Evolutionary conservation across 1,140 invertebrate species (phyloP).

Genomic region (Bombus waltoni): DNA sequence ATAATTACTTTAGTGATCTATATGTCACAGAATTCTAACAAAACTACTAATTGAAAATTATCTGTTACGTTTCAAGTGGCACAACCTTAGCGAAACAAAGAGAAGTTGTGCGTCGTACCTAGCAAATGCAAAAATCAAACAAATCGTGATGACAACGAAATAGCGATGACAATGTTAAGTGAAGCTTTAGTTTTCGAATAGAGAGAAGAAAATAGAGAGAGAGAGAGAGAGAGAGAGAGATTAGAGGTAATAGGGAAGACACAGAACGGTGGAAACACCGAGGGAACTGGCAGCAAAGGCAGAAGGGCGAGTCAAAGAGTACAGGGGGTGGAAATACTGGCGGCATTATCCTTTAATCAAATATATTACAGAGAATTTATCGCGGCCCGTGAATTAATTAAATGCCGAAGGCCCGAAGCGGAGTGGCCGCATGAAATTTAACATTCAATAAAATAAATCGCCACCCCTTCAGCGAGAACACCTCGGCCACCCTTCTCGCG

Average conservation of each 20-base stretch:
- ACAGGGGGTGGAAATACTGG: constrained; percentile 66
- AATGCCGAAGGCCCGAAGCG: constrained; percentile 80
- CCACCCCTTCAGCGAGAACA: constrained; percentile 55
- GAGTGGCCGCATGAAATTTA: constrained; percentile 77
- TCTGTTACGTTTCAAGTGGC: too few species aligned
- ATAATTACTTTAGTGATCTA: too few species aligned
- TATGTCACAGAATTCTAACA: too few species aligned
- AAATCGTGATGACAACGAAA: constrained; percentile 76
- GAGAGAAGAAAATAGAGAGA: too few species aligned
- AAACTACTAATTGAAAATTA: too few species aligned
- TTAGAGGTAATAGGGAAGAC: not conserved
- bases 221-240: not conserved
- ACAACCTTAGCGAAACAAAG: too few species aligned
- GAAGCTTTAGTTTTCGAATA: constrained; percentile 3
- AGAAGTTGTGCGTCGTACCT: too few species aligned
- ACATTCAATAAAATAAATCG: constrained; percentile 80
- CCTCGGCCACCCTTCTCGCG: constrained; percentile 35
- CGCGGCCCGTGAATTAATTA: constrained; percentile 81
- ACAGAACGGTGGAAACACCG: constrained; percentile 30
- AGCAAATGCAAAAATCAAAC: constrained; percentile 43
- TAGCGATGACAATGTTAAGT: constrained; percentile 69
- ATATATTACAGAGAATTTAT: constrained; percentile 83
- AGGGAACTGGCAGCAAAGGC: constrained; percentile 21
- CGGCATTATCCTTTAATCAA: constrained; percentile 83
- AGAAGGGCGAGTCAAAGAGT: constrained; percentile 61